A percentile compares a stretch with the other conserved stretches of the same genome.
Evolutionary conservation across 1,140 invertebrate genomes (phyloP).

Genomic region (Tetragonula clypearis): DNA sequence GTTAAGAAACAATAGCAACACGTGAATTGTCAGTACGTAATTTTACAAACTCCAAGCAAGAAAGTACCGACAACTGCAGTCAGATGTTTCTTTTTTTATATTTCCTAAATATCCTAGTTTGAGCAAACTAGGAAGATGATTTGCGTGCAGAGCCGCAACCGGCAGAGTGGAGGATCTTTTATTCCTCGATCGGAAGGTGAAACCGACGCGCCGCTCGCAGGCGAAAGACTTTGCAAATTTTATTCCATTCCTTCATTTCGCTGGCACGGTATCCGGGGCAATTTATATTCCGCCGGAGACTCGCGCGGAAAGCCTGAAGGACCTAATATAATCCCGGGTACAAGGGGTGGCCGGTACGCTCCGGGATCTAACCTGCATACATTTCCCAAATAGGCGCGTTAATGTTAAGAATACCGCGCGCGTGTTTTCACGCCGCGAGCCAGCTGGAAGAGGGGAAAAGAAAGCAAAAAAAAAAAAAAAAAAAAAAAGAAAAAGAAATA

Average conservation of each 20-base stretch:
- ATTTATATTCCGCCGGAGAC: conserved; percentile 72
- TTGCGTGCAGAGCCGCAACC: background rate
- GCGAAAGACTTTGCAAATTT: conserved; percentile 43
- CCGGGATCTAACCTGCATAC: conserved; percentile 66
- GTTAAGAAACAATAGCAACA: too few relatives aligned
- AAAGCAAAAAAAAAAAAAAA: conserved; percentile 30
- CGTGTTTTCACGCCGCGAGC: conserved; percentile 45
- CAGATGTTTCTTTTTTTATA: background rate
- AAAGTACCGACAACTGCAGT: background rate
- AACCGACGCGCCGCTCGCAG: conserved; percentile 14
- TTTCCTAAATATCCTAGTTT: background rate
- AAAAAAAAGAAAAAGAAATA: conserved; percentile 17
- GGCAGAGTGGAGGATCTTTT: background rate
- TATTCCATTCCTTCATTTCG: conserved; percentile 66
- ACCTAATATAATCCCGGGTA: conserved; percentile 72
- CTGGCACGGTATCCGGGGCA: conserved; percentile 66
- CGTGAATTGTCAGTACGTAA: too few relatives aligned
- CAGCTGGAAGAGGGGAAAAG: background rate
- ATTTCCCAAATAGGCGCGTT: conserved; percentile 71
- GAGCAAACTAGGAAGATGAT: background rate
- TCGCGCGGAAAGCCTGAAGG: conserved; percentile 58
- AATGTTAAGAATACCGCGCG: conserved; percentile 64
- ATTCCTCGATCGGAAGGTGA: background rate
- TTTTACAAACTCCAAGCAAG: too few relatives aligned
- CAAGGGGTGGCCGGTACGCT: conserved; percentile 61